Base-by-base conservation (phyloP, 1,140 invertebrate genomes). In the Leguminivora glycinivorella region DNA sequence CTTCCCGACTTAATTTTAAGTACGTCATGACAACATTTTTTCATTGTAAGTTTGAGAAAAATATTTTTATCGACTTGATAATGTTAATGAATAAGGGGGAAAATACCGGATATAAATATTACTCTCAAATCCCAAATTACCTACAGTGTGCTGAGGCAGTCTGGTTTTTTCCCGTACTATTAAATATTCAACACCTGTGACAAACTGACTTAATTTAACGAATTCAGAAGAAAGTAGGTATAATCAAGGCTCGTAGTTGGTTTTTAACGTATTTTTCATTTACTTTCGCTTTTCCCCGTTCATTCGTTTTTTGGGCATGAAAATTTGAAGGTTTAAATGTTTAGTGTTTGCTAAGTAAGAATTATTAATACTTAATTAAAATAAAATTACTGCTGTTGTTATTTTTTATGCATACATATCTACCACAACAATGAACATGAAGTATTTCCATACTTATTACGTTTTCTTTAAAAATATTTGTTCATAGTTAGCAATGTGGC, bases 141-240 rank as follows among this genome's bases (percentile, higher is more conserved):
- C 4, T 29, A 1, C n/a, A 10, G n/a, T n/a, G 9, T 5, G n/a
- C 3, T 14, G 4, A 70, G 26, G 52, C 52, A 70, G 68, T n/a
- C 63, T 29, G 71, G 70, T 76, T 74, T 70, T 52, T 74, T 72
- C 43, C 52, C 31, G 17, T 60, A 70, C 60, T 72, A 75, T 76
- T 79, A 79, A 79, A 79, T 79, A 79, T 79, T 79, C 77, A 76
- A 68, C 73, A 76, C 73, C 75, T 76, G 77, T 72, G 71, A 43
- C 72, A 60, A 43, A 40, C 22, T 67, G 69, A 70, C 73, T 79
- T 76, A 75, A 79, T 76, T 76, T 76, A 76, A 63, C 26, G 58
- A 63, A 63, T 63, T 63, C 58, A 63, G 71, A 67, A 70, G 75
- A 72, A 70, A 72, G 69, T 66, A 70, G 70, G 69, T 66, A 68